Base-by-base conservation (phyloP, 2,888 invertebrate species). In the Lutraria lutraria region DNA sequence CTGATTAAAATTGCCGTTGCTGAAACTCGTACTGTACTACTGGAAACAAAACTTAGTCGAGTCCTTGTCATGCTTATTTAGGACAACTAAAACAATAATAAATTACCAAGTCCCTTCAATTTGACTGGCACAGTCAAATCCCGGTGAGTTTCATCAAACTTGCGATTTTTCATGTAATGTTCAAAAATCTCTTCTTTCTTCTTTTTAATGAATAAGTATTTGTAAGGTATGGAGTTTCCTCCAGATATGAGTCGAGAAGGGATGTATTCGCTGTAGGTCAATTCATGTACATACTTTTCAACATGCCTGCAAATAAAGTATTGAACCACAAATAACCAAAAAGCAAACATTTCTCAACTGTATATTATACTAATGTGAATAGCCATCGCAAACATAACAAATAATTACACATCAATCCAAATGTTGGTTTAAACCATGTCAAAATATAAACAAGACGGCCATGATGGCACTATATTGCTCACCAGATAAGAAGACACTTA, bases 241-340 rank as follows among this genome's bases (percentile, higher is more conserved):
- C 76, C 76, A 76, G 76, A 76, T 76, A 76, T 34, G 4, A 76
- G 76, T 25, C 76, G 29, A 10, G 31, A 19, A 34, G 76, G 76
- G 34, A 76, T 34, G 6, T 76, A 0, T 34, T 76, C 34, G 0
- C 31, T 34, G 31, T 76, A 76, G 2, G 76, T 76, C 19, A 76
- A 34, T 76, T 34, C 76, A 76, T 76, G 31, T n/a, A 76, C 34
- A 34, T 34, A 19, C 31, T 76, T 76, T 10, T 76, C 76, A 0
- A 76, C 13, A 76, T 34, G 76, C 76, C 76, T 76, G 19, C 4
- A 76, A 76, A 34, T 8, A 25, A 72, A 72, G 29, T 6, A 72
- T 13, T 15, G 4, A 31, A 85, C 25, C 43, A 43, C 43, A 21
- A 60, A 60, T 43, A 16, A 60, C 21, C 2, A 60, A 60, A n/a